A percentile compares a stretch with the other conserved stretches of the same genome.
phyloP scores from a whole-genome alignment of 2,888 invertebrate species.

The Sphinx pinastri region DNA sequence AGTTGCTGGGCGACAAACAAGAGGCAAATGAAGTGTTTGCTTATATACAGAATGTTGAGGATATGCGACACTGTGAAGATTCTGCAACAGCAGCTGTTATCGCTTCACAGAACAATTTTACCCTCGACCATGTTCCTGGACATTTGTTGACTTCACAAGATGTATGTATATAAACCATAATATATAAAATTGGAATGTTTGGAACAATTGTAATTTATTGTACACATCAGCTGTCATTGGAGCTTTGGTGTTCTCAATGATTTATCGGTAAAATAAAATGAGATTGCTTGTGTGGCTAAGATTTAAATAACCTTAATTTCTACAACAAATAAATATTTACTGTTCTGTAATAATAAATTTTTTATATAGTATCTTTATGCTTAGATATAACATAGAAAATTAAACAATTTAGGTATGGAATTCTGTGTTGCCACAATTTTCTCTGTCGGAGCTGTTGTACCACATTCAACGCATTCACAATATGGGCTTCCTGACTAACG shows the following conservation, averaged over 20 bases:
- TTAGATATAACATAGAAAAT: no score
- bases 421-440: conserved; percentile 82
- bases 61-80: conserved; percentile 79
- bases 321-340: no score
- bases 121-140: conserved; percentile 88
- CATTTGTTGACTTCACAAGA: conserved; percentile 85
- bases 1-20: conserved; percentile 63
- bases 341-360: no score
- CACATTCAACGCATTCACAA: conserved; percentile 86
- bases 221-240: not conserved
- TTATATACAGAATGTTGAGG: conserved; percentile 76
- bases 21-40: conserved; percentile 70
- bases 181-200: not conserved
- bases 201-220: not conserved
- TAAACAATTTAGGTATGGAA: conserved; percentile 83
- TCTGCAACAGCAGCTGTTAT: conserved; percentile 77
- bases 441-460: conserved; percentile 76
- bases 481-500: conserved; percentile 82
- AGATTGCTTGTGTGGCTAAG: no score
- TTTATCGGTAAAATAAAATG: no score
- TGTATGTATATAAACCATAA: conserved; percentile 65
- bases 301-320: no score
- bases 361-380: no score
- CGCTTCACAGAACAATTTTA: conserved; percentile 79
- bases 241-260: no score